phyloP scores from a whole-genome alignment of 1,140 invertebrate genomes.

The Drosophila repleta region DNA sequence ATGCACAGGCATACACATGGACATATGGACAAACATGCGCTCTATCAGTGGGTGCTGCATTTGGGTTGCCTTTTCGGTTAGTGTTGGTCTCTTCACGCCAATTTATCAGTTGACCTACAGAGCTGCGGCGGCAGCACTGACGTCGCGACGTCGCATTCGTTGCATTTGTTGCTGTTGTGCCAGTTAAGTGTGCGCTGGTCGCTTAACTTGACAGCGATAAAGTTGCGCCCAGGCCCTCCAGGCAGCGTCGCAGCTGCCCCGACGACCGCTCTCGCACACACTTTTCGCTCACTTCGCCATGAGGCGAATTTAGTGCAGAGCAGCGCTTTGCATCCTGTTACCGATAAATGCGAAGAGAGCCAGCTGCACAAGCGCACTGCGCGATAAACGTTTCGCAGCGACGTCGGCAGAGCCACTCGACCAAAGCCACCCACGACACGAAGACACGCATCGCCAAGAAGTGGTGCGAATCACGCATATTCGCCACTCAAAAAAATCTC shows the following conservation, averaged over 20 bases:
- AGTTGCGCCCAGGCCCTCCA: slow-evolving; percentile 23
- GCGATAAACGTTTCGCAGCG: slow-evolving; percentile 26
- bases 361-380: slow-evolving; percentile 44
- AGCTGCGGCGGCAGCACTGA: slow-evolving; percentile 22
- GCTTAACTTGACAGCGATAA: slow-evolving; percentile 34
- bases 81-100: slow-evolving; percentile 49
- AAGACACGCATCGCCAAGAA: slow-evolving; percentile 8
- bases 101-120: slow-evolving; percentile 78
- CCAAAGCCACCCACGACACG: slow-evolving; percentile 37
- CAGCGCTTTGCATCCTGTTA: slow-evolving; percentile 52
- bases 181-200: slow-evolving; percentile 31
- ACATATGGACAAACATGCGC: slow-evolving; percentile 4
- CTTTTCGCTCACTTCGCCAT: slow-evolving; percentile 42
- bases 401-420: slow-evolving; percentile 3
- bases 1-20: neutral
- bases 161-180: slow-evolving; percentile 38
- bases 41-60: slow-evolving; percentile 38
- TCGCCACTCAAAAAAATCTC: neutral
- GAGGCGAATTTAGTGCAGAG: slow-evolving; percentile 36
- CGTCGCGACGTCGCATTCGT: slow-evolving; percentile 11
- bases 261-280: slow-evolving; percentile 5
- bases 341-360: slow-evolving; percentile 40
- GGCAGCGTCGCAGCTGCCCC: neutral
- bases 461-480: neutral
- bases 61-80: slow-evolving; percentile 37